Evolutionary conservation across 1,140 invertebrate genomes (phyloP).

Genomic region (Gryon sp.): DNA sequence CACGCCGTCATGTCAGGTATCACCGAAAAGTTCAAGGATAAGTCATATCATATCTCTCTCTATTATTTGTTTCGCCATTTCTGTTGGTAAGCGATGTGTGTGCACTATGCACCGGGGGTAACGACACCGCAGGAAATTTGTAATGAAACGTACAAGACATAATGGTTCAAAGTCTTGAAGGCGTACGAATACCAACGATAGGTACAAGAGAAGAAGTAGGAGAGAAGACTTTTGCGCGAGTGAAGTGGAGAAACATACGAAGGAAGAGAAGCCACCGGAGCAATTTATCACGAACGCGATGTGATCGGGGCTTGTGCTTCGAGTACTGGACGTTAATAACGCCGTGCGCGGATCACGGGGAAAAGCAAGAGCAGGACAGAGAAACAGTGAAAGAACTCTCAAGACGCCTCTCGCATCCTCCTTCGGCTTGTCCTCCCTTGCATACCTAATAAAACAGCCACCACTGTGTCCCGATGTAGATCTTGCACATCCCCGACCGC

Average conservation of each 20-base stretch:
- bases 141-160: slow-evolving; percentile 76
- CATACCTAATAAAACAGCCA: slow-evolving; percentile 77
- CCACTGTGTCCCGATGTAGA: slow-evolving; percentile 60
- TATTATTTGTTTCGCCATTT: slow-evolving; percentile 34
- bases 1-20: not conserved
- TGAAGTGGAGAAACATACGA: slow-evolving; percentile 44
- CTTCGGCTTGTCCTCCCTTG: slow-evolving; percentile 58
- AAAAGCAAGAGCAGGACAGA: not conserved
- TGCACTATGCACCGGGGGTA: slow-evolving; percentile 31
- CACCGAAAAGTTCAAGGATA: slow-evolving; percentile 39
- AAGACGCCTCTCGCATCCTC: not conserved
- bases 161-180: slow-evolving; percentile 66
- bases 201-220: slow-evolving; percentile 13
- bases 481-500: slow-evolving; percentile 43
- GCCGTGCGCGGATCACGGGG: slow-evolving; percentile 67
- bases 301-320: slow-evolving; percentile 76
- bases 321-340: slow-evolving; percentile 77
- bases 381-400: too few relatives aligned
- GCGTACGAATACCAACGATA: slow-evolving; percentile 29
- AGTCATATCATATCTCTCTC: not conserved
- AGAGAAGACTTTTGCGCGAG: slow-evolving; percentile 40
- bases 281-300: slow-evolving; percentile 78
- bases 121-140: slow-evolving; percentile 73
- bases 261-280: slow-evolving; percentile 70
- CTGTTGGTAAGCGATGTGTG: slow-evolving; percentile 2